These are phyloP conservation scores for Listrodromus nycthemerus DNA, from an alignment of 2,888 invertebrate genomes.

Conservation along the genomic window DNA sequence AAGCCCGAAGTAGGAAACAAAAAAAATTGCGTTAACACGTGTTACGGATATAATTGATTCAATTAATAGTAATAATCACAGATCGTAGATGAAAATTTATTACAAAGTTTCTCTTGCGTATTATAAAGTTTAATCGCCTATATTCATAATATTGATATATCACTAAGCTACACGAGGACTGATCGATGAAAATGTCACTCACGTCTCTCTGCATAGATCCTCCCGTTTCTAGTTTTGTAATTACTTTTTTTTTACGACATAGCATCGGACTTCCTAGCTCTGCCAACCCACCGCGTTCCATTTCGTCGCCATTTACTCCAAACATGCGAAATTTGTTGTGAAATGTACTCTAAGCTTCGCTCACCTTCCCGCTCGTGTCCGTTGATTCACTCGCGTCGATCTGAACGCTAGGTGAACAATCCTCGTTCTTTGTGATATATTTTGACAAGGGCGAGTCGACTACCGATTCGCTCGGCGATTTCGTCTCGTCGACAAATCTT, in stretches of 20 bases:
- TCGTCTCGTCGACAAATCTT: background rate
- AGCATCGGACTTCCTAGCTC: background rate
- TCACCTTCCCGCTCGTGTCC: conserved; percentile 28
- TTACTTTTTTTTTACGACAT: conserved; percentile 11
- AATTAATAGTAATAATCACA: conserved; percentile 40
- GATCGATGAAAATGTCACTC: conserved; percentile 38
- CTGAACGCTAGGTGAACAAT: background rate
- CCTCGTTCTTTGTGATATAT: conserved; percentile 8
- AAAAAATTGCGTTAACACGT: background rate
- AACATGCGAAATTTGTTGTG: background rate
- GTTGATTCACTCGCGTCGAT: background rate
- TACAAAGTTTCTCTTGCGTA: conserved; percentile 59
- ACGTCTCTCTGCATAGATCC: conserved; percentile 5
- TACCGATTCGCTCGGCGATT: conserved; percentile 14
- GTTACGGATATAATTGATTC: conserved; percentile 15
- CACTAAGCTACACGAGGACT: conserved; percentile 50
- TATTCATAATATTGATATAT: conserved; percentile 51
- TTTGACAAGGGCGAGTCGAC: background rate
- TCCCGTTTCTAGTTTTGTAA: background rate
- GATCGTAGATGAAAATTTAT: conserved; percentile 63
- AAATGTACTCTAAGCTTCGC: conserved; percentile 35
- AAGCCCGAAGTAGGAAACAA: conserved; percentile 9
- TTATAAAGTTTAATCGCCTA: conserved; percentile 52
- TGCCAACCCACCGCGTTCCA: background rate
- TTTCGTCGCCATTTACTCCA: background rate